Conservation (phyloP, 2,888 invertebrate species). For the Ethmia dodecea region DNA sequence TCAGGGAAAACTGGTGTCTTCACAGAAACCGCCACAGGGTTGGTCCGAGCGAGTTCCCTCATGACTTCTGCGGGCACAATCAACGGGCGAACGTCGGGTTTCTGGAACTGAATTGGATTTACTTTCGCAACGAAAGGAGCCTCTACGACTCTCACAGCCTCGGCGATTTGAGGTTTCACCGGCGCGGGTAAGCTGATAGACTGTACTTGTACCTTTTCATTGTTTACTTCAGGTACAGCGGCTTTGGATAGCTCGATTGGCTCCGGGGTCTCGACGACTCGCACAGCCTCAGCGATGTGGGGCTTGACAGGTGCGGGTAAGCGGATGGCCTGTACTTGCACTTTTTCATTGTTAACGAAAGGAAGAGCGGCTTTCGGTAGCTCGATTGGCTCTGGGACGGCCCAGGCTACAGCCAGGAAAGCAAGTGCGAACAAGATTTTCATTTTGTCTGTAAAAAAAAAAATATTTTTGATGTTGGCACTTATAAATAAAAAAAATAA, state of each 20-base stretch:
- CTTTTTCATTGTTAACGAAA: neutral
- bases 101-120: neutral
- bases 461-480: neutral
- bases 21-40: conserved; percentile 1
- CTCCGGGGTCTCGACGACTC: neutral
- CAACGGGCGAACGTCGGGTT: conserved; percentile 19
- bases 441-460: conserved; percentile 43
- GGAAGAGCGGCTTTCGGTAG: conserved; percentile 8
- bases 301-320: no score
- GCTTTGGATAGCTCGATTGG: no score
- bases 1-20: conserved; percentile 16
- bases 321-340: neutral
- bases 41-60: conserved; percentile 11
- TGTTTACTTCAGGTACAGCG: conserved; percentile 2
- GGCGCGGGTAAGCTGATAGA: no score
- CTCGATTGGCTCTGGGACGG: conserved; percentile 23
- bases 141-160: no score
- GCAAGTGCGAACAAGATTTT: conserved; percentile 46
- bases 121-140: no score
- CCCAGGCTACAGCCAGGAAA: conserved; percentile 40
- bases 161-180: no score
- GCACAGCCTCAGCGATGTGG: neutral
- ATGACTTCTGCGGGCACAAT: conserved; percentile 23
- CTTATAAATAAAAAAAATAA: conserved; percentile 9
- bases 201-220: no score